These are phyloP conservation scores for Anoplius nigerrimus DNA, from an alignment of 2,888 invertebrate species.

Conservation along the genomic window DNA sequence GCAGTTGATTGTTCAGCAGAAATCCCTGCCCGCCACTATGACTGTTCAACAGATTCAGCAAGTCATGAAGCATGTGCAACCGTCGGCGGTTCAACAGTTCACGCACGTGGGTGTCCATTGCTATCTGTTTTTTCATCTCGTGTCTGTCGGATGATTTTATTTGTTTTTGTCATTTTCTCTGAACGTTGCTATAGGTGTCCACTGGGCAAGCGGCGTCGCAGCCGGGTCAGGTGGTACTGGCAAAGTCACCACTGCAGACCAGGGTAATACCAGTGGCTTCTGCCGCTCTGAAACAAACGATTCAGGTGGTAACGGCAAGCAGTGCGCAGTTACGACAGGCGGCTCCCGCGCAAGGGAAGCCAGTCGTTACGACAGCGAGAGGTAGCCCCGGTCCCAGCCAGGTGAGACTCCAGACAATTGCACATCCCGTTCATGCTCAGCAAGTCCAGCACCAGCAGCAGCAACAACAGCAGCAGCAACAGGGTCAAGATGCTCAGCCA, in stretches of 20 bases:
- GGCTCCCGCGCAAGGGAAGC: constrained; percentile 67
- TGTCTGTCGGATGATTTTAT: background rate
- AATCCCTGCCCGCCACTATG: constrained; percentile 80
- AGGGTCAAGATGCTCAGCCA: constrained; percentile 6
- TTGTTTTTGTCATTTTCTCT: background rate
- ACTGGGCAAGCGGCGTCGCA: constrained; percentile 76
- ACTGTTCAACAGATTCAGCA: constrained; percentile 87
- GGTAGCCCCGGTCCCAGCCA: constrained; percentile 77
- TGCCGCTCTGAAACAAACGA: constrained; percentile 79
- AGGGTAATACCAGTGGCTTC: constrained; percentile 81
- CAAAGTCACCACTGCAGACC: constrained; percentile 78
- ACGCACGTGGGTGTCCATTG: constrained; percentile 72
- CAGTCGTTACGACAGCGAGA: constrained; percentile 75
- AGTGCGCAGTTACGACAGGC: constrained; percentile 74
- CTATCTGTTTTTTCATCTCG: no score
- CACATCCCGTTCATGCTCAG: constrained; percentile 78
- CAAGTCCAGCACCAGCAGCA: constrained; percentile 63
- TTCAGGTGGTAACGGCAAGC: constrained; percentile 76
- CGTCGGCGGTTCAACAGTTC: constrained; percentile 71
- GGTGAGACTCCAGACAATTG: constrained; percentile 79
- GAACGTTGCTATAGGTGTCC: constrained; percentile 57
- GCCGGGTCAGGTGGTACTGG: constrained; percentile 78
- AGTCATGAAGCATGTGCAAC: constrained; percentile 81
- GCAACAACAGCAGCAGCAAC: constrained; percentile 41
- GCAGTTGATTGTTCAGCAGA: constrained; percentile 84